Conservation (phyloP, 2,797 vertebrate species). For the Discoglossus pictus region DNA sequence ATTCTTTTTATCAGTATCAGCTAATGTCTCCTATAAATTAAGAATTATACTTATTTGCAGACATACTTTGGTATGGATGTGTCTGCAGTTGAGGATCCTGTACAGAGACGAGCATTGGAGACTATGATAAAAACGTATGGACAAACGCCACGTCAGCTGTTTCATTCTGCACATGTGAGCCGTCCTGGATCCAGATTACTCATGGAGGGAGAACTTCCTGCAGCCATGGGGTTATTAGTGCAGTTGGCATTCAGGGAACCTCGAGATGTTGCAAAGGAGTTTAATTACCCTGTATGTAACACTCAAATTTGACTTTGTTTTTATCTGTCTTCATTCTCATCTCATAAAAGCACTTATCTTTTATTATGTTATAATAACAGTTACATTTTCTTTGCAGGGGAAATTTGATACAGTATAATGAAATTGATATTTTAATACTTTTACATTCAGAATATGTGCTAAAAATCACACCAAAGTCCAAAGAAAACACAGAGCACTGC, state of each 20-base stretch:
- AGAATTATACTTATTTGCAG: constrained; percentile 59
- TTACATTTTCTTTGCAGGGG: too few species aligned
- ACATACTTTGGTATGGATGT: constrained; percentile 99
- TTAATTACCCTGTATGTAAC: constrained; percentile 82
- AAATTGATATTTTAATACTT: too few species aligned
- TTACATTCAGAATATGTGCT: too few species aligned
- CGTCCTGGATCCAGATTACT: constrained; percentile 81
- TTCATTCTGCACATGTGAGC: constrained; percentile 81
- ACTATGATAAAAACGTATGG: constrained; percentile 99
- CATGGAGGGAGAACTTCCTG: constrained; percentile 93
- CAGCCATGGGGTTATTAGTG: constrained; percentile 94
- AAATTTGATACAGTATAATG: too few species aligned
- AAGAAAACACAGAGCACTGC: too few species aligned
- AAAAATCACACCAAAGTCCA: too few species aligned
- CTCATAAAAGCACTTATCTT: too few species aligned
- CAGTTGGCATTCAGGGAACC: constrained; percentile 95
- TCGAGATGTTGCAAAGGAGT: constrained; percentile 84
- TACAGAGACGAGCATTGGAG: constrained; percentile 93
- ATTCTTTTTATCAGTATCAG: not conserved
- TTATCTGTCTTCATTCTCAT: too few species aligned
- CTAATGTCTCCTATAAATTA: not conserved
- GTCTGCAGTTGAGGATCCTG: constrained; percentile 95
- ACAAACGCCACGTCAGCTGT: constrained; percentile 94
- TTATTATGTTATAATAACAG: too few species aligned
- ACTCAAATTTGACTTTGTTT: too few species aligned